phyloP scores from a whole-genome alignment of 2,888 invertebrate genomes.

The Lepidocyrtinus sp. region DNA sequence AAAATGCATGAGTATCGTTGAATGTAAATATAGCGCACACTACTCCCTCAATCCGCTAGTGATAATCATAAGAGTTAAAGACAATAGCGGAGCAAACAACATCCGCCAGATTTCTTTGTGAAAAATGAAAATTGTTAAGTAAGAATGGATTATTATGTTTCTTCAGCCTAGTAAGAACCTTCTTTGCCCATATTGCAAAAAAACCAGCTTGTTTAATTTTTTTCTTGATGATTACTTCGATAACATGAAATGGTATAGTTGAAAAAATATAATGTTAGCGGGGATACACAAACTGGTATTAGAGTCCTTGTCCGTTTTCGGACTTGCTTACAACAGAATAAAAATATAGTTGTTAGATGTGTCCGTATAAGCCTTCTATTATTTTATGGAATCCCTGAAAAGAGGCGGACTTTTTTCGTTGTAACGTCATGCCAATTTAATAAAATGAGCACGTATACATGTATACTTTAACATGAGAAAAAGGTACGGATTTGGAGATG shows the following conservation, averaged over 20 bases:
- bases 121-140: background rate
- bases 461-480: background rate
- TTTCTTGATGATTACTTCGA: conserved; percentile 33
- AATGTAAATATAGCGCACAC: background rate
- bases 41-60: background rate
- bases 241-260: conserved; percentile 2
- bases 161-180: background rate
- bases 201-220: conserved; percentile 35
- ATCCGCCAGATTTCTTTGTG: background rate
- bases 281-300: conserved; percentile 12
- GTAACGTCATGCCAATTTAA: background rate
- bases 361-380: conserved; percentile 5
- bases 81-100: too few relatives aligned
- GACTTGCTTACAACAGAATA: background rate
- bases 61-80: too few relatives aligned
- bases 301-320: background rate
- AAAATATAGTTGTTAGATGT: background rate
- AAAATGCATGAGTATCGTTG: background rate
- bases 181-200: background rate
- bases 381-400: conserved; percentile 35
- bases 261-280: background rate
- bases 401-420: conserved; percentile 37
- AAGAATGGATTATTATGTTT: background rate
- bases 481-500: background rate
- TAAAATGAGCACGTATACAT: background rate